Base-by-base conservation (phyloP, 1,140 invertebrate genomes). In the Xylocopa sonorina region DNA sequence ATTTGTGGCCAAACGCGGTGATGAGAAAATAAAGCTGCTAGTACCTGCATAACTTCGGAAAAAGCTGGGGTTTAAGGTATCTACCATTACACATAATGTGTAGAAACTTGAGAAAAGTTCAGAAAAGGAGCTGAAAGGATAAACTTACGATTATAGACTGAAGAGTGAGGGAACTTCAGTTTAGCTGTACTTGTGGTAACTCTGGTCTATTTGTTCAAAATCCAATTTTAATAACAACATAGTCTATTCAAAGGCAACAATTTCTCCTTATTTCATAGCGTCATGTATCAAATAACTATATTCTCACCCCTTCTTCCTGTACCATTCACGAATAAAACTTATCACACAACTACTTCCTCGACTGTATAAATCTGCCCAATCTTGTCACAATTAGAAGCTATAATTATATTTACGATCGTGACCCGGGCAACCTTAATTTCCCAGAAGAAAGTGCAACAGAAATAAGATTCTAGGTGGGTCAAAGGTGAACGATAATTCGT, bases 391-490 rank as follows among this genome's bases (percentile, higher is more conserved):
- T 62, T 73, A 73, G 50, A 48, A 43, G 29, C 16, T 5, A 0
- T 57, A 71, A 71, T 71, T 41, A 57, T 41, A 73, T 73, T 62
- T 73, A 73, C 32, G 66, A 14, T 29, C 24, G 6, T 24, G 1
- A 27, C 46, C 14, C 9, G 34, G 4, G 21, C n/a, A 16, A 41
- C 29, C 12, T 4, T 21, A 60, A 60, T 38, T 48, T 27, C 2
- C 21, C 5, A 1, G 3, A 34, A 24, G 21, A 9, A 50, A 18
- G 29, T 3, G 7, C 10, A 32, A 7, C 3, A 21, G 29, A 62
- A 62, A 14, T 2, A 62, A n/a, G 21, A 27, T 73, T n/a, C n/a
- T 0, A 62, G 10, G 16, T 10, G 3, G 24, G 3, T 38, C 18
- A 9, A 12, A 50, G 6, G 4, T 14, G 12, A n/a, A 16, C 16